Evolutionary conservation across 2,888 invertebrate genomes (phyloP).

Genomic region (Melieria picta): DNA sequence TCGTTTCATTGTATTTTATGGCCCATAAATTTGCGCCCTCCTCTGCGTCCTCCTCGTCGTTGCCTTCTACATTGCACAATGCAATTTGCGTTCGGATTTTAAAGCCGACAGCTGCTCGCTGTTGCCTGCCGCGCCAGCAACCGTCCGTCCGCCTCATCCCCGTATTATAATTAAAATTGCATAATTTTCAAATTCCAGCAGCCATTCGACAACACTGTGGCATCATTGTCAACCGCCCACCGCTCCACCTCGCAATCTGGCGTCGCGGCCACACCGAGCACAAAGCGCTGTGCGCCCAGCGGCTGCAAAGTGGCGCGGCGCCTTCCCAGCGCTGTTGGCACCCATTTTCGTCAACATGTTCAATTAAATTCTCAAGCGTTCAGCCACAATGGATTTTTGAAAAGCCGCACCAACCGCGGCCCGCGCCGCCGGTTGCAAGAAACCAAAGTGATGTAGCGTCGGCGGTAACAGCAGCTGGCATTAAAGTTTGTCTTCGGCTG

Average conservation of each 20-base stretch:
- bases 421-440: neutral
- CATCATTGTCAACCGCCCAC: too few species aligned
- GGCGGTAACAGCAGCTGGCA: too few species aligned
- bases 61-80: too few species aligned
- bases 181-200: conserved; percentile 17
- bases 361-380: conserved; percentile 32
- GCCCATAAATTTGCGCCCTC: too few species aligned
- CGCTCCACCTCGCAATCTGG: too few species aligned
- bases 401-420: neutral
- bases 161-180: conserved; percentile 1
- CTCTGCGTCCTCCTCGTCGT: too few species aligned
- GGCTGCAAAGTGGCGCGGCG: neutral
- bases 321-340: neutral
- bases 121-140: too few species aligned
- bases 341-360: conserved; percentile 32
- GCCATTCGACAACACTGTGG: too few species aligned
- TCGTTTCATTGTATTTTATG: too few species aligned
- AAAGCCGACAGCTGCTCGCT: neutral
- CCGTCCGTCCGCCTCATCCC: neutral
- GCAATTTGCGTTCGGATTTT: too few species aligned
- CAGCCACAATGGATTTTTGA: conserved; percentile 22
- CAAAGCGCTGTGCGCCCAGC: too few species aligned
- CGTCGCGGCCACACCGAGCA: too few species aligned
- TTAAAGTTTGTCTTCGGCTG: neutral
- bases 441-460: neutral